Base-by-base conservation (phyloP, 2,113 vertebrate genomes). In the Gymnocephalus cernua region DNA sequence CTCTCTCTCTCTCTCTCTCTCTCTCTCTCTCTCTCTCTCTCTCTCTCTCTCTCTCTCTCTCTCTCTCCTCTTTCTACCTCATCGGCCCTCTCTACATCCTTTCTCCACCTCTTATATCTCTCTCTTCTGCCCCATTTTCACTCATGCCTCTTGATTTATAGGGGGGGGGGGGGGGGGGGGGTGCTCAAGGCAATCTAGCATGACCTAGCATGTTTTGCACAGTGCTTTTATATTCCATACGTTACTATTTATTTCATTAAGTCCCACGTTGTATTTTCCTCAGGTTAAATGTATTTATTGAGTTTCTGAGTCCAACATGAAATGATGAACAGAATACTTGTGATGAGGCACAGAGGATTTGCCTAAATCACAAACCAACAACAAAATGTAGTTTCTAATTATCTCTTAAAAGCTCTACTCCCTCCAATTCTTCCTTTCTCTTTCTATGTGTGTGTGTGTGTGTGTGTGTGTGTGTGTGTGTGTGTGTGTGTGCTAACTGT, bases 401-500 rank as follows among this genome's bases (percentile, higher is more conserved):
- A 35, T 59, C 67, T 47, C 63, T 56, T 25, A 50, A 44, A 48
- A 51, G 68, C 61, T 57, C 14, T 9, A 7, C 51, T 76, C 35
- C 44, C 56, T 63, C 32, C 32, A 32, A 5, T 58, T 75, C 45
- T 51, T 62, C 16, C 29, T 3, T 4, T 50, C 29, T 69, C 3
- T 44, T 11, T 68, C n/a, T 64, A 23, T 3, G 14, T 44, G 41
- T 53, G 50, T 62, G 47, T 59, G 50, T 75, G 54, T n/a, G 32
- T 71, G 2, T 14, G 65, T 51, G 65, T 53, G 53, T 57, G 53
- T 38, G 68, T 27, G 19, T 27, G 62, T 57, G 35, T 62, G 47
- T 59, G 50, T 75, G 47, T n/a, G 25, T 67, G 3, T 14, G 48
- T 23, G 44, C 56, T 84, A 87, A 91, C 88, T 71, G 68, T 91